These are phyloP conservation scores for Xylota segnis DNA, from an alignment of 2,888 invertebrate genomes.

Conservation along the genomic window DNA sequence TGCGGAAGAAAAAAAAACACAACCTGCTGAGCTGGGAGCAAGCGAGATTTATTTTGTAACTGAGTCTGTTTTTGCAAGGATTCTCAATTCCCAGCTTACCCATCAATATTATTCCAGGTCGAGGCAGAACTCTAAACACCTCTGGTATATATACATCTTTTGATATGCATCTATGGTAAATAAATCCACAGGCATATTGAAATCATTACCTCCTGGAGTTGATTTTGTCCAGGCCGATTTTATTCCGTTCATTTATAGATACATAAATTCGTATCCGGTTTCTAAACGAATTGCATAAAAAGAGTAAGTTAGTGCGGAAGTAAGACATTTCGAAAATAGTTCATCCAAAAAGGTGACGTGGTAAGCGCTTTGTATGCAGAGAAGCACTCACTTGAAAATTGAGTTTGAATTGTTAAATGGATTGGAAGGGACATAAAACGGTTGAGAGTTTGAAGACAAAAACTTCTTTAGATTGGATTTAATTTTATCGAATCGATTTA, in stretches of 20 bases:
- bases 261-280: conserved; percentile 21
- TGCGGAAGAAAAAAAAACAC: conserved; percentile 9
- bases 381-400: conserved; percentile 51
- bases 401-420: conserved; percentile 69
- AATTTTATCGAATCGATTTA: conserved; percentile 28
- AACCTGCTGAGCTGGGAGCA: conserved; percentile 6
- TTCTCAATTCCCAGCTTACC: conserved; percentile 50
- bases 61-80: conserved; percentile 49
- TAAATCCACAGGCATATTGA: conserved; percentile 37
- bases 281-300: conserved; percentile 7
- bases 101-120: conserved; percentile 56
- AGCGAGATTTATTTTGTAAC: conserved; percentile 65
- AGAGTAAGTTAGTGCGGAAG: neutral
- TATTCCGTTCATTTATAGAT: conserved; percentile 47
- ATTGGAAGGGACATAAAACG: conserved; percentile 55
- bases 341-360: conserved; percentile 31
- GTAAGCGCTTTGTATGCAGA: conserved; percentile 45
- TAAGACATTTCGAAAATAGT: conserved; percentile 14
- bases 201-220: conserved; percentile 58
- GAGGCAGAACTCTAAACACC: neutral
- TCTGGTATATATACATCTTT: neutral
- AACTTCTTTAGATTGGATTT: neutral
- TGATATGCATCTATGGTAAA: conserved; percentile 46
- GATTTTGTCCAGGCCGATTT: conserved; percentile 44
- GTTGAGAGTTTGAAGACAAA: conserved; percentile 5